Conservation (phyloP, 2,797 vertebrate species). For the Gambusia yucatana region DNA sequence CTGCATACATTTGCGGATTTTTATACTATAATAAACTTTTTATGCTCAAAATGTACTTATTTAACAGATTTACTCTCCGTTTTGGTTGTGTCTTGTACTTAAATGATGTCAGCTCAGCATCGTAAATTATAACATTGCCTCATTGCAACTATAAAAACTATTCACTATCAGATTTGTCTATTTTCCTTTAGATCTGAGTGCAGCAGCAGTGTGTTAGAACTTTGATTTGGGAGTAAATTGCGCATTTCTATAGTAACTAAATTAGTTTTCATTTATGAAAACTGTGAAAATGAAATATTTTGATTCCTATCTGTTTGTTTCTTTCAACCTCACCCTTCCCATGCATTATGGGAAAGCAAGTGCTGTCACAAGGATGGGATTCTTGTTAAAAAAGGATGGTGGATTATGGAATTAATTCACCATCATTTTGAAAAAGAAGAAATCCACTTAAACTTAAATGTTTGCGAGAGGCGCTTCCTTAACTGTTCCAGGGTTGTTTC, state of each 20-base stretch:
- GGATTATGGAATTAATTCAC: not conserved
- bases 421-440: not conserved
- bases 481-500: not conserved
- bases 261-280: conserved; percentile 44
- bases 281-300: conserved; percentile 55
- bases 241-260: conserved; percentile 36
- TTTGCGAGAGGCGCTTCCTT: not conserved
- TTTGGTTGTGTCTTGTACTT: not conserved
- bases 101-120: not conserved
- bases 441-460: not conserved
- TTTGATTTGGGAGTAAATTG: conserved; percentile 26
- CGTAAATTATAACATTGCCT: not conserved
- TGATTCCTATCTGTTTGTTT: conserved; percentile 53
- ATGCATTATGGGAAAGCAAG: not conserved
- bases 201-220: conserved; percentile 16
- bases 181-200: not conserved
- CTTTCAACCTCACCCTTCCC: conserved; percentile 21
- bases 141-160: conserved; percentile 7
- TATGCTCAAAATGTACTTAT: not conserved
- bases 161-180: not conserved
- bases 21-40: not conserved
- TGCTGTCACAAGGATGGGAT: not conserved
- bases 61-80: not conserved
- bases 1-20: not conserved
- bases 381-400: not conserved